Base-by-base conservation (phyloP, 2,888 invertebrate genomes). In the Melanostoma mellinum region DNA sequence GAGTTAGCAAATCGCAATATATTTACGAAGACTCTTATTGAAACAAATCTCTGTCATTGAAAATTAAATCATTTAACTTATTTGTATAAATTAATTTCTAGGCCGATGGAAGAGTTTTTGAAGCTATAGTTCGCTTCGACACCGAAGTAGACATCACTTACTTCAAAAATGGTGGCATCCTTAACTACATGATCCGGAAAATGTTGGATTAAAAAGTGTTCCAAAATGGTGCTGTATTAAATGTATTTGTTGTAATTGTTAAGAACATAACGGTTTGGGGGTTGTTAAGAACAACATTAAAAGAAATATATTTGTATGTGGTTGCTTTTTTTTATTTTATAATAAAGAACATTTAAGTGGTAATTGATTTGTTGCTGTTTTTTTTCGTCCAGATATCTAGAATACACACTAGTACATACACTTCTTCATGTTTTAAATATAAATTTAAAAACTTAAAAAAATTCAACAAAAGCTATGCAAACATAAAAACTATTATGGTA, bases 131-230 rank as follows among this genome's bases (percentile, higher is more conserved):
- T 0, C 94, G 99, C 8, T 99, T 99, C 89, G 99, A 99, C 89
- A 99, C 99, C 0, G 99, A 99, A 90, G 98, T 99, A 2, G 99
- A 99, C 89, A 92, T 99, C 46, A 94, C 96, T 0, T 99, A 99
- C 92, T 98, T 95, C 92, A 93, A 93, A 86, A 94, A 99, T 88
- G 99, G 99, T 4, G 99, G 99, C 2, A 99, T 99, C 87, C 94
- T 99, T 46, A 98, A 99, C 91, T 99, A 98, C 90, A 99, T 99
- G 99, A 95, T 99, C 76, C 94, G 99, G 78, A 96, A 95, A 89
- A 96, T 97, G 94, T 89, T 94, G 75, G 87, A 88, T 46, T 90
- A 89, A 88, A 20, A 20, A 20, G 20, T 20, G 20, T 20, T 20
- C 20, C 20, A 20, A 20, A 20, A 20, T 20, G 20, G 33, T 20